Evolutionary conservation across 2,113 vertebrate genomes (phyloP).

Genomic region (Entomyzon cyanotis): DNA sequence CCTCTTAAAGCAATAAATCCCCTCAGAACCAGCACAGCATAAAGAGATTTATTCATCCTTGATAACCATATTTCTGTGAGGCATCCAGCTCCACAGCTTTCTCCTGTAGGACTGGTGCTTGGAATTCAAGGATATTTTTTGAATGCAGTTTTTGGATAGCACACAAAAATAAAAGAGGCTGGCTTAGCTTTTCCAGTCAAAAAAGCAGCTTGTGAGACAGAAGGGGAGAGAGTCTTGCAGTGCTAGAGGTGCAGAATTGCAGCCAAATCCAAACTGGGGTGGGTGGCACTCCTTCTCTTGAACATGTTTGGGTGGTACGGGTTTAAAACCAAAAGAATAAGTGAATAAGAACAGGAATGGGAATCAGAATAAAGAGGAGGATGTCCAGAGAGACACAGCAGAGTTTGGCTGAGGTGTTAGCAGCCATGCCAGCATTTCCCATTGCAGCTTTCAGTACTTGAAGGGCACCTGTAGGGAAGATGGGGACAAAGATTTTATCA

Average conservation of each 20-base stretch:
- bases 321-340: not conserved
- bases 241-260: rapidly evolving
- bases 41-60: not conserved
- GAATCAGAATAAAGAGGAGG: not conserved
- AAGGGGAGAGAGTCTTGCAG: not conserved
- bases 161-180: not conserved
- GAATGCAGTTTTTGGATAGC: not conserved
- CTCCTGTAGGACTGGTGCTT: not conserved
- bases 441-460: not conserved
- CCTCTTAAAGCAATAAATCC: not conserved
- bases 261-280: not conserved
- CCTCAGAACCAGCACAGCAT: not conserved
- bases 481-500: not conserved
- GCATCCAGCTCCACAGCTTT: not conserved
- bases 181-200: not conserved
- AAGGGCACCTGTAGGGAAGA: rapidly evolving
- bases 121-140: not conserved
- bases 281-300: not conserved
- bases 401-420: not conserved
- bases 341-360: not conserved
- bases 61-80: not conserved
- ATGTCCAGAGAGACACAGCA: not conserved
- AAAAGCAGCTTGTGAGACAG: not conserved
- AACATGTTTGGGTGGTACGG: not conserved
- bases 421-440: not conserved